Evolutionary conservation across 2,113 vertebrate species (phyloP), one percentile per base, ranked within the genome.

Genomic region (Axis porcinus): DNA sequence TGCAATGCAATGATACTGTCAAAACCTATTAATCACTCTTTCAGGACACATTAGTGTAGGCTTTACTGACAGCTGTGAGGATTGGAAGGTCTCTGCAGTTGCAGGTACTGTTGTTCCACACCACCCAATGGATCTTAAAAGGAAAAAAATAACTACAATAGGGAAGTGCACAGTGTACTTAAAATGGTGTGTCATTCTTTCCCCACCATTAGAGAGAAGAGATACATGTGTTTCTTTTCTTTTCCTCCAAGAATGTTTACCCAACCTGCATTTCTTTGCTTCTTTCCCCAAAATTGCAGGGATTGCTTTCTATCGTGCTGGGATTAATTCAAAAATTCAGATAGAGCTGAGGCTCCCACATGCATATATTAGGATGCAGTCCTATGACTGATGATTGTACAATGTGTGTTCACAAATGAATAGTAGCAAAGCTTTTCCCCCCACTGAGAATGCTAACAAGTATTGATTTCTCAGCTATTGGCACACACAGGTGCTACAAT

Each of bases 1-100:
- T 97, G 98, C 98, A 99, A 98, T 98, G 98, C 97, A 98, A 98
- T 98, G 98, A 99, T 99, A 98, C 98, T 99, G 99, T 99, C 99
- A 99, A 99, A 99, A 98, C 90, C 97, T 96, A 99, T 99, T 99
- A 99, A 99, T 99, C 99, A 99, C 92, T 99, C 98, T 99, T 99
- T 98, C 98, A 98, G 97, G 98, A 99, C 94, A 98, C 96, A 98
- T 98, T 99, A 98, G 96, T 13, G 19, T 83, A 95, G 98, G 82
- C 89, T 97, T 98, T 97, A 86, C 97, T 98, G 99, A 99, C 99
- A 99, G 98, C 98, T 99, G 98, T 97, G 98, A 97, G 98, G 96
- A 98, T 97, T 98, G 97, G 54, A 97, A 89, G 45, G 11, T 93
- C 97, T 98, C 86, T 89, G 30, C 81, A 97, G 36, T 89, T 91